Evolutionary conservation across 2,113 vertebrate species (phyloP).

Genomic region (Marcusenius ussheri): DNA sequence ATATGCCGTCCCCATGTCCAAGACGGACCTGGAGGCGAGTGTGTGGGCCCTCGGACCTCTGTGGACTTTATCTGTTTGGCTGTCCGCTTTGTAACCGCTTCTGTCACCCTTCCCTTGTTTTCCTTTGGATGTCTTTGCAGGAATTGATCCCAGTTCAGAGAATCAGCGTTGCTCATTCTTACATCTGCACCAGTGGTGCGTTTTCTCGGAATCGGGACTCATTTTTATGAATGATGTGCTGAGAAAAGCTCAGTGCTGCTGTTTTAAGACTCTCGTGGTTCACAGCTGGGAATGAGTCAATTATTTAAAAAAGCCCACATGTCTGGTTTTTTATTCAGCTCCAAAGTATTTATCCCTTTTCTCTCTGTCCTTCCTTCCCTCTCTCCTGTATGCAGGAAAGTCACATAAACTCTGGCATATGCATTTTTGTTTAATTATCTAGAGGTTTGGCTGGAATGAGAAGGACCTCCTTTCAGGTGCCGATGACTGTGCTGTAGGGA

Average conservation of each 20-base stretch:
- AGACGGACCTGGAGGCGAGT: neutral
- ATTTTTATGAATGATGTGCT: neutral
- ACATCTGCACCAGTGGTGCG: neutral
- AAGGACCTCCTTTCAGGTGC: neutral
- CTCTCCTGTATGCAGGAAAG: neutral
- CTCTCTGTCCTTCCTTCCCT: neutral
- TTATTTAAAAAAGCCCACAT: neutral
- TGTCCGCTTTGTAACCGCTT: neutral
- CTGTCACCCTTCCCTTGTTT: neutral
- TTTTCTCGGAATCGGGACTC: neutral
- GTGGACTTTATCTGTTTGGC: neutral
- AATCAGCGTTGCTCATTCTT: neutral
- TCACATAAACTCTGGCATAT: neutral
- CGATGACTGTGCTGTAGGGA: neutral
- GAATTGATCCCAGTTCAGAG: neutral
- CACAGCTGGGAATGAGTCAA: neutral
- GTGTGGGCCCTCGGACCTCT: neutral
- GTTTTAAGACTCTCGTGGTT: neutral
- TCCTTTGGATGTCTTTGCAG: neutral
- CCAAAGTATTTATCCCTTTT: neutral
- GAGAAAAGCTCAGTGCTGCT: neutral
- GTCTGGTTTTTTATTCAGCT: neutral
- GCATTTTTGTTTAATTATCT: neutral
- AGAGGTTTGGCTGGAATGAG: neutral
- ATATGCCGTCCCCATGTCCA: neutral